Base-by-base conservation (phyloP, 2,888 invertebrate genomes). In the Drosophila emarginata region DNA sequence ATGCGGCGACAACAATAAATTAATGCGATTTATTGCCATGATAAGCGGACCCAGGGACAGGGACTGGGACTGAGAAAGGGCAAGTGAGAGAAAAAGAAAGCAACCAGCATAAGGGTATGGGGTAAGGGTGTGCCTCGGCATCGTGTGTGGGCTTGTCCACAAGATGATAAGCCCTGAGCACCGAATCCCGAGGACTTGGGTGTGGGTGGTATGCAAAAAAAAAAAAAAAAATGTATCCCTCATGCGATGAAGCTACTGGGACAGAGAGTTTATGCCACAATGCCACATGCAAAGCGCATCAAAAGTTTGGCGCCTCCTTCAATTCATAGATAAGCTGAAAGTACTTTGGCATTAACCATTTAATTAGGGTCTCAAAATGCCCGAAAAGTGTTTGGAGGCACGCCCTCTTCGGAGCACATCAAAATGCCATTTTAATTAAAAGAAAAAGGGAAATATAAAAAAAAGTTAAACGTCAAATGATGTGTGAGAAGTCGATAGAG, bases 21-120 rank as follows among this genome's bases (percentile, higher is more conserved):
- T 90, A 90, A 89, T 89, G 88, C 89, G 90, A 90, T 90, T 90
- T 90, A 90, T 90, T 90, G 88, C 89, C 67, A 79, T 79, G 90
- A 90, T 90, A 90, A 89, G 89, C 82, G 78, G 78, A 80, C 66
- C 45, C 28, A 40, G 61, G 60, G 69, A 64, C 72, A 58, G 69
- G 53, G 28, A 50, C 32, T 58, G 69, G 53, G 28, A 50, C 26
- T 51, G 62, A 57, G 57, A 56, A 23, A 74, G 67, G 61, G 74
- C 11, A 21, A 54, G 11, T 28, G 18, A 21, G 26, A 18, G 28
- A 52, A 12, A 37, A 15, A 36, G 65, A 68, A 57, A 67, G 63
- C 54, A 56, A 65, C 64, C 67, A 45, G 39, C 11, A 56, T 59
- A 18, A 65, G 76, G 76, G 67, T 71, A 58, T 64, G 18, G 45